Conservation (phyloP, 1,140 invertebrate species). For the Sycophila sp. region DNA sequence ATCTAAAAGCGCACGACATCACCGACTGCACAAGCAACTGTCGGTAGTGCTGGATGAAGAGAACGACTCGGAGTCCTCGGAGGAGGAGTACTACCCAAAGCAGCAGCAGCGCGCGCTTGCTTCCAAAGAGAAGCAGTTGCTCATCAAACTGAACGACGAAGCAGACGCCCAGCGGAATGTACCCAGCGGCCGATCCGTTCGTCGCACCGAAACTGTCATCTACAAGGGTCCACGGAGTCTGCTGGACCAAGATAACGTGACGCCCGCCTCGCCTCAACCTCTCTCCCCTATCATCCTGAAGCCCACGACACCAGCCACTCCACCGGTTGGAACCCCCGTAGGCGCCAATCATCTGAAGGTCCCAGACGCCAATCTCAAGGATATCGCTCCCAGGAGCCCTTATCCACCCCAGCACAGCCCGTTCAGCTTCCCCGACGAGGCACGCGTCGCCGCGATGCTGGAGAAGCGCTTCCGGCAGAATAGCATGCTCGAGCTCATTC, state of each 20-base stretch:
- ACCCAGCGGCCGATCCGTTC: conserved; percentile 41
- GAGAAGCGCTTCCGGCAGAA: conserved; percentile 45
- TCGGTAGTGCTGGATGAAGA: conserved; percentile 7
- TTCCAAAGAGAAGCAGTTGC: conserved; percentile 12
- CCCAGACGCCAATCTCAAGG: neutral
- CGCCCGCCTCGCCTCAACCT: neutral
- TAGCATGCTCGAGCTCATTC: conserved; percentile 58
- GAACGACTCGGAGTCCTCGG: conserved; percentile 18
- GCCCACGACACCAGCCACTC: neutral
- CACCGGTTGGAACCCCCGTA: neutral
- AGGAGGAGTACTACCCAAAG: conserved; percentile 19
- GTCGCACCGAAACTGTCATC: conserved; percentile 53
- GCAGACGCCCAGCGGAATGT: neutral
- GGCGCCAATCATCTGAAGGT: conserved; percentile 9
- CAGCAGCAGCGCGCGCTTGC: neutral
- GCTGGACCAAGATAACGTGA: neutral
- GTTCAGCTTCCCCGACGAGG: conserved; percentile 8
- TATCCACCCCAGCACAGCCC: neutral
- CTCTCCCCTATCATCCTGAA: conserved; percentile 5
- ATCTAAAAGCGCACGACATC: neutral
- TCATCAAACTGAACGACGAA: conserved; percentile 1
- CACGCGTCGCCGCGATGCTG: conserved; percentile 14
- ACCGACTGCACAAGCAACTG: conserved; percentile 28
- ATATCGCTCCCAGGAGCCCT: conserved; percentile 16
- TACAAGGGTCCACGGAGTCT: conserved; percentile 50